Percentiles rank a stretch among this genome's conserved stretches.
Conservation (phyloP, 2,797 vertebrate species). For the Odontamblyopus rebecca region DNA sequence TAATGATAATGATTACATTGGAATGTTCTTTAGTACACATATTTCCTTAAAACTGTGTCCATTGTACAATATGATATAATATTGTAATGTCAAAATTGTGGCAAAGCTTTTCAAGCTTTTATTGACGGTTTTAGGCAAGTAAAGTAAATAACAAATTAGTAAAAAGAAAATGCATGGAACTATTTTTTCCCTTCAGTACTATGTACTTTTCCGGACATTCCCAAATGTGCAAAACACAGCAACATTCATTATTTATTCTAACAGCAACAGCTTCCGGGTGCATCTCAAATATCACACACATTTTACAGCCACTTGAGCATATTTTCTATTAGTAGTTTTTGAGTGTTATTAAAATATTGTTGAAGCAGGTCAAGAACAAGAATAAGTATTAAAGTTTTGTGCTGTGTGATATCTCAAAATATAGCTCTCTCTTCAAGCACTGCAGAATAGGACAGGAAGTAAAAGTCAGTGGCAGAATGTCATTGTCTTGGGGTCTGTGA, state of each 20-base stretch:
- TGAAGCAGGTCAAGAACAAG: slow-evolving; percentile 15
- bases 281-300: not conserved
- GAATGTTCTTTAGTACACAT: not conserved
- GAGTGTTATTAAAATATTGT: slow-evolving; percentile 3
- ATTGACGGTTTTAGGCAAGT: not conserved
- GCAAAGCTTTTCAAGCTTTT: not conserved
- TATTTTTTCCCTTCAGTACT: not conserved
- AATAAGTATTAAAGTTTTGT: not conserved
- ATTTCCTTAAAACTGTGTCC: not conserved
- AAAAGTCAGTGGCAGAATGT: slow-evolving; percentile 17
- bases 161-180: not conserved
- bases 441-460: slow-evolving; percentile 8
- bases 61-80: not conserved
- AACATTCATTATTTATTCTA: not conserved
- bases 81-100: not conserved
- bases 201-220: not conserved
- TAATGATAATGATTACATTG: not conserved
- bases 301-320: slow-evolving; percentile 25
- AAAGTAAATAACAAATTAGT: not conserved
- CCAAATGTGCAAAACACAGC: slow-evolving; percentile 5
- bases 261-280: not conserved
- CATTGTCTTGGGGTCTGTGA: slow-evolving; percentile 24
- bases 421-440: slow-evolving; percentile 16
- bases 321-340: not conserved
- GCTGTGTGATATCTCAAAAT: slow-evolving; percentile 5